phyloP scores from a whole-genome alignment of 2,113 vertebrate genomes.

The Gallinago jamesoni region DNA sequence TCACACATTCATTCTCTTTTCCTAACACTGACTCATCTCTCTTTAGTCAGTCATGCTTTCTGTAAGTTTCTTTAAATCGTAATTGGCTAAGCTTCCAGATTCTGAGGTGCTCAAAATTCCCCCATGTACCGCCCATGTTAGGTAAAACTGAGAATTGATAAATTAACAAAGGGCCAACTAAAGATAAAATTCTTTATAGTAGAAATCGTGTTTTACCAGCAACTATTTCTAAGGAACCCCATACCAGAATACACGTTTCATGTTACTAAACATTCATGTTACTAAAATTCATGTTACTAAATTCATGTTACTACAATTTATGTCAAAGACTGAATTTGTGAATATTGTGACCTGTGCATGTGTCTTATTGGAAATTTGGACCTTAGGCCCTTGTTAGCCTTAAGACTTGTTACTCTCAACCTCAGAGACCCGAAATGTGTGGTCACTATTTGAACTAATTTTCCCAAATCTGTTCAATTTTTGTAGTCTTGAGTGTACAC shows the following conservation, averaged over 20 bases:
- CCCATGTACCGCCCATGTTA: background rate
- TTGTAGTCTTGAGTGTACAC: background rate
- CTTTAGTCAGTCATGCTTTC: background rate
- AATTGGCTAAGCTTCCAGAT: background rate
- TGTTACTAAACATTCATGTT: background rate
- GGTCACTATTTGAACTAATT: background rate
- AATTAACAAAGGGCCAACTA: background rate
- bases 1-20: background rate
- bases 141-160: background rate
- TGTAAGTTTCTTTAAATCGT: background rate
- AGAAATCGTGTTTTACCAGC: background rate
- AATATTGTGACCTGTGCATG: background rate
- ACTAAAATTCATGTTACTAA: background rate
- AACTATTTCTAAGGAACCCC: background rate
- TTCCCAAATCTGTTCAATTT: background rate
- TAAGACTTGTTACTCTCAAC: background rate
- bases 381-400: background rate
- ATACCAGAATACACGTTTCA: background rate
- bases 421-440: background rate
- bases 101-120: background rate
- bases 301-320: background rate
- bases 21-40: background rate
- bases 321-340: background rate
- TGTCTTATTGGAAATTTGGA: background rate
- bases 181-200: background rate